A percentile compares a stretch with the other conserved stretches of the same genome.
These are phyloP conservation scores for Penaeus japonicus DNA, from an alignment of 1,140 invertebrate species.

Conservation along the genomic window DNA sequence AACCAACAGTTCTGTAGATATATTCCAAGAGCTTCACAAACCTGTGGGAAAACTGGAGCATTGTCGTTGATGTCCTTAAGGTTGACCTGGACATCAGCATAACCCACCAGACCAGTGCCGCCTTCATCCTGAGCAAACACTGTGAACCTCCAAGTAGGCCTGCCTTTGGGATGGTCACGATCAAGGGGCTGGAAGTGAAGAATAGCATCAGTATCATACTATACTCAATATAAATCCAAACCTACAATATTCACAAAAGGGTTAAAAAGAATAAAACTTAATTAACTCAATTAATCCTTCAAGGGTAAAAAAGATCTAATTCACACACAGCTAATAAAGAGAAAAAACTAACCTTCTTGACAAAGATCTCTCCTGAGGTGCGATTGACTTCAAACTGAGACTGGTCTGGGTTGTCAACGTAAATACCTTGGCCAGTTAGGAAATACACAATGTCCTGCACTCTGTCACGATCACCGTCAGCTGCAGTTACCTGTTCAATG, in stretches of 20 bases:
- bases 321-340: neutral
- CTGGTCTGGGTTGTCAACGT: conserved; percentile 91
- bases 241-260: neutral
- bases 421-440: conserved; percentile 94
- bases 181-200: conserved; percentile 79
- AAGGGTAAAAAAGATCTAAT: neutral
- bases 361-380: conserved; percentile 92
- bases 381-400: conserved; percentile 97
- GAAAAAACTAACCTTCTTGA: conserved; percentile 79
- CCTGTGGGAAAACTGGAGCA: conserved; percentile 90
- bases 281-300: neutral
- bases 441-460: conserved; percentile 96
- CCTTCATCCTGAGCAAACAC: conserved; percentile 97
- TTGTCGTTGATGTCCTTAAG: conserved; percentile 99
- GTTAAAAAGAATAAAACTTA: neutral
- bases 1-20: conserved; percentile 22
- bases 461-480: conserved; percentile 93
- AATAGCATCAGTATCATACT: no score
- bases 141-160: conserved; percentile 97
- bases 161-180: conserved; percentile 93
- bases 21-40: conserved; percentile 4
- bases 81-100: conserved; percentile 98
- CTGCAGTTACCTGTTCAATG: conserved; percentile 83
- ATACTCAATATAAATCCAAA: no score
- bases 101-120: conserved; percentile 93